Base-by-base conservation (phyloP, 2,888 invertebrate species). In the Drosophila mercatorum region DNA sequence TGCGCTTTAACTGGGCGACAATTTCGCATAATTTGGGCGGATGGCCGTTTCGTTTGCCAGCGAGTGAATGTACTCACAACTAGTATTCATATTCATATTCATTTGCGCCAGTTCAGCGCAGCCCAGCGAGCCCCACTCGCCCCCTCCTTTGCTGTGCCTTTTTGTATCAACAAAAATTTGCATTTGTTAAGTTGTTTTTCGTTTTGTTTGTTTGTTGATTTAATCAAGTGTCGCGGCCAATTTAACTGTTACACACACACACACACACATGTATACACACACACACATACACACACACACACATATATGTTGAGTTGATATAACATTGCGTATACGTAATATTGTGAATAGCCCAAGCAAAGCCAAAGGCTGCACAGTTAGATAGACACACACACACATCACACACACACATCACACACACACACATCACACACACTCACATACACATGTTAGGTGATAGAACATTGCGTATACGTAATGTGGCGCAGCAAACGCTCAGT, bases 291-390 rank as follows among this genome's bases (percentile, higher is more conserved):
- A 46, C 44, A 41, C 47, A 57, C 34, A 53, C 34, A 47, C 28
- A 55, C 47, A 55, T 0, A 26, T 5, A 44, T 11, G 1, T 14
- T 12, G 17, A 28, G 61, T 59, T 62, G 44, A 44, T 31, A 56
- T 52, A 57, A 80, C 82, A 38, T 75, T 87, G 87, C 88, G 84
- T 85, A 85, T 84, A 85, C 88, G 84, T 87, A 84, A 87, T 75
- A 36, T 51, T 36, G 51, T 51, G 51, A 51, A 36, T 51, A 36
- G 51, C 12, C 51, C 12, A 51, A 36, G 51, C 34, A 36, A 10
- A 51, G 51, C 51, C 51, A 51, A 26, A 46, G 51, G 34, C 51
- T 36, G 34, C 11, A 3, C 34, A 36, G 51, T 7, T 51, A 22
- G 51, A 34, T 22, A 40, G 14, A 22, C 12, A 36, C 8, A 52